Evolutionary conservation across 1,140 invertebrate genomes (phyloP).

Genomic region (Drosophila sturtevanti): DNA sequence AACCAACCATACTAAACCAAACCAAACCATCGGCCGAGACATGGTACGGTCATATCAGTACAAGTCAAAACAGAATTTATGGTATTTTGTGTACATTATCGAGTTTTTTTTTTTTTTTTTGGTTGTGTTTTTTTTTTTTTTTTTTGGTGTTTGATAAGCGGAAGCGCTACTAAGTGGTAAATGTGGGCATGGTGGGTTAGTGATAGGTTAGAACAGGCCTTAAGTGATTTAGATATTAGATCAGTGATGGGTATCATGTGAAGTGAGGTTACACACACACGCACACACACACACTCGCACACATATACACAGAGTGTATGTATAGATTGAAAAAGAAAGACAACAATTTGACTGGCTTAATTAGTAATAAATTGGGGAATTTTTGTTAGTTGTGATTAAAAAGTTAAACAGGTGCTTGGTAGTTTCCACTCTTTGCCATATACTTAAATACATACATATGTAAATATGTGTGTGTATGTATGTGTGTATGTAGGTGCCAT

Average conservation of each 20-base stretch:
- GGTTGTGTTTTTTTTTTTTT: neutral
- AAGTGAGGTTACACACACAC: neutral
- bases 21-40: neutral
- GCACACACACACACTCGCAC: neutral
- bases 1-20: neutral
- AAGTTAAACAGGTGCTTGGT: neutral
- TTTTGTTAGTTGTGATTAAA: constrained; percentile 2
- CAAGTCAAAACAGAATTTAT: constrained; percentile 38
- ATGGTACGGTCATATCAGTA: constrained; percentile 25
- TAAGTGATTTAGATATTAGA: constrained; percentile 65
- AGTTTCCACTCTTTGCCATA: neutral
- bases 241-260: constrained; percentile 1
- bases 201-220: constrained; percentile 53
- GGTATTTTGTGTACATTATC: constrained; percentile 41
- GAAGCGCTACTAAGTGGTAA: constrained; percentile 37
- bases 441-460: no score
- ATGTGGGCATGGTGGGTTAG: neutral
- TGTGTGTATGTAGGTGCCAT: neutral
- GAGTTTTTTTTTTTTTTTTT: constrained; percentile 24
- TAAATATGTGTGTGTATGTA: no score
- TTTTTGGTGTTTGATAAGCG: constrained; percentile 40
- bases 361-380: constrained; percentile 9
- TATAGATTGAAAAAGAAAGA: neutral
- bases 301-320: neutral
- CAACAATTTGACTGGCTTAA: constrained; percentile 2